phyloP scores from a whole-genome alignment of 2,888 invertebrate species.

The Branchipolynoe longqiensis region DNA sequence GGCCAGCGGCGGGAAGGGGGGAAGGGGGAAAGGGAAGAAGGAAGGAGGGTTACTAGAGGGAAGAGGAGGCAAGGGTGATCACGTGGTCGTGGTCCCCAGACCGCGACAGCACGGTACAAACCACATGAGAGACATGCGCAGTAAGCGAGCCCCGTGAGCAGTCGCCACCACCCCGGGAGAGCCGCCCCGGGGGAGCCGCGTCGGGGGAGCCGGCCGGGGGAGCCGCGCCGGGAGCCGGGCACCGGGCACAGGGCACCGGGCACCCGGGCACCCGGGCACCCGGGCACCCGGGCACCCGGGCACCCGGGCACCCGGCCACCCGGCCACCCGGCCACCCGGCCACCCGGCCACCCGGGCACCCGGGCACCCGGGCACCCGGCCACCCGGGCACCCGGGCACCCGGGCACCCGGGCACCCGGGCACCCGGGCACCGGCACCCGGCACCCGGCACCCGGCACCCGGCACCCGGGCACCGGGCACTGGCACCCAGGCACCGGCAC shows the following conservation, averaged over 20 bases:
- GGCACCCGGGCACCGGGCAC: no score
- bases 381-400: no score
- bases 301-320: background rate
- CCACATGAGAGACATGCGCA: conserved; percentile 12
- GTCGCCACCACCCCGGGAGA: background rate
- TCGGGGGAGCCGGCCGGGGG: background rate
- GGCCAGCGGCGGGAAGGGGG: background rate
- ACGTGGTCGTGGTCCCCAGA: background rate
- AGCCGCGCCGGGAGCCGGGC: background rate
- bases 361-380: background rate
- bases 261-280: background rate
- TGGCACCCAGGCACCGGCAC: no score
- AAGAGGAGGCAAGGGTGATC: background rate
- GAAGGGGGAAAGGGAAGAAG: background rate
- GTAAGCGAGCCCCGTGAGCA: background rate
- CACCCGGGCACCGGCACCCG: no score
- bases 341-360: background rate
- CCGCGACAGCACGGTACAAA: background rate
- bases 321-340: background rate
- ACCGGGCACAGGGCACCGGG: no score
- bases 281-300: background rate
- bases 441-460: no score
- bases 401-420: no score
- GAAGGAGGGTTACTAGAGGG: background rate
- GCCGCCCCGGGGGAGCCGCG: background rate